These are phyloP conservation scores for Sorex maritimensis DNA, from an alignment of 2,797 vertebrate species.

Conservation along the genomic window DNA sequence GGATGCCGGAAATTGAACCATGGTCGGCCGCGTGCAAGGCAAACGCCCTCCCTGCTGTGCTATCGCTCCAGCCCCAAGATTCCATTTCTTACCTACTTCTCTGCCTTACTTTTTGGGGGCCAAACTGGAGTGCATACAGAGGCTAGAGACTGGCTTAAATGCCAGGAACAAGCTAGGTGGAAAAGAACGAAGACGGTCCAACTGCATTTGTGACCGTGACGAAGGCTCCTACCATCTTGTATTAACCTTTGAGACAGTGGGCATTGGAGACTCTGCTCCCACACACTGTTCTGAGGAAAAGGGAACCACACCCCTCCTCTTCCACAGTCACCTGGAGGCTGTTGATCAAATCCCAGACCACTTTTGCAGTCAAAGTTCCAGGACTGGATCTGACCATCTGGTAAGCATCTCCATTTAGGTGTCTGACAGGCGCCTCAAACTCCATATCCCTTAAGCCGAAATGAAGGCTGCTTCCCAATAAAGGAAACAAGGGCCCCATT, in stretches of 20 bases:
- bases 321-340: background rate
- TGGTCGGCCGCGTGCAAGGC: no score
- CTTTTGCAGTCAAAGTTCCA: background rate
- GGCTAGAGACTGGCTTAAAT: background rate
- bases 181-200: background rate
- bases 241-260: background rate
- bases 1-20: no score
- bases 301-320: background rate
- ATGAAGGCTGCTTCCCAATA: background rate
- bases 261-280: background rate
- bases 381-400: background rate
- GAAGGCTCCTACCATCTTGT: background rate
- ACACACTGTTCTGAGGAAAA: background rate
- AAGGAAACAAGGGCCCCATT: background rate
- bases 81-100: background rate
- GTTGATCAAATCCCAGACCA: background rate
- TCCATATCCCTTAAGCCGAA: background rate
- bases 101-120: background rate
- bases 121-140: background rate
- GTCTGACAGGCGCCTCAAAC: background rate
- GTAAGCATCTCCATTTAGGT: constrained; percentile 31
- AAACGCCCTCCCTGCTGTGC: no score
- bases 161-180: background rate
- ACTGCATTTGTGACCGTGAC: background rate
- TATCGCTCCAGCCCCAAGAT: background rate